Conservation (phyloP, 2,113 vertebrate species). For the Thomomys bottae region DNA sequence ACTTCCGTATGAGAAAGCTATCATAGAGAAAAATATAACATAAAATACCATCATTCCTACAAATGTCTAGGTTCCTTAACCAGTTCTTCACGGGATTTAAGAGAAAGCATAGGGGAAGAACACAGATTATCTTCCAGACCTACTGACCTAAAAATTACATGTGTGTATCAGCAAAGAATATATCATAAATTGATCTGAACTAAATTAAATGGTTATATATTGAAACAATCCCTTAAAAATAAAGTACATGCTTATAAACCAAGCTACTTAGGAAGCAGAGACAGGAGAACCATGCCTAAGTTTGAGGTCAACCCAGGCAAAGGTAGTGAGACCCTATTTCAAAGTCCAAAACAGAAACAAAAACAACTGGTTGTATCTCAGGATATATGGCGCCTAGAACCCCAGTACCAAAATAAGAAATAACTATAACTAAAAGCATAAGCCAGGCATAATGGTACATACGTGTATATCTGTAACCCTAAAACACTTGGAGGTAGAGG, state of each 20-base stretch:
- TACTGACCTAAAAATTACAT: neutral
- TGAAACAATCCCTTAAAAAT: constrained; percentile 21
- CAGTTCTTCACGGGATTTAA: constrained; percentile 37
- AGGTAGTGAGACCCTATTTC: neutral
- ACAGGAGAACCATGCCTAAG: neutral
- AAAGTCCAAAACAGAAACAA: neutral
- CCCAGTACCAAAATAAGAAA: too few relatives aligned
- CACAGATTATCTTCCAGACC: constrained; percentile 12
- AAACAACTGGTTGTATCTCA: too few relatives aligned
- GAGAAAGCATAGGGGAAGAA: neutral
- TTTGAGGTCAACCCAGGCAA: neutral
- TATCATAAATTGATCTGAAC: neutral
- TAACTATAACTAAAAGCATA: too few relatives aligned
- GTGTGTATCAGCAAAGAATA: neutral
- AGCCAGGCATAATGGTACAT: too few relatives aligned
- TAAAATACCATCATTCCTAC: neutral
- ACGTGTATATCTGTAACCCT: too few relatives aligned
- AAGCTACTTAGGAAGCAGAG: neutral
- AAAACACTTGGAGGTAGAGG: too few relatives aligned
- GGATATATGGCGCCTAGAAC: too few relatives aligned
- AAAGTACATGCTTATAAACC: neutral
- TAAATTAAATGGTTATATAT: constrained; percentile 3
- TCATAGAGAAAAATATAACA: neutral
- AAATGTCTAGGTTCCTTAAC: neutral
- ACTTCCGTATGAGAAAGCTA: neutral